These are phyloP conservation scores for Ictalurus punctatus DNA, from an alignment of 2,113 vertebrate genomes.

Conservation along the genomic window DNA sequence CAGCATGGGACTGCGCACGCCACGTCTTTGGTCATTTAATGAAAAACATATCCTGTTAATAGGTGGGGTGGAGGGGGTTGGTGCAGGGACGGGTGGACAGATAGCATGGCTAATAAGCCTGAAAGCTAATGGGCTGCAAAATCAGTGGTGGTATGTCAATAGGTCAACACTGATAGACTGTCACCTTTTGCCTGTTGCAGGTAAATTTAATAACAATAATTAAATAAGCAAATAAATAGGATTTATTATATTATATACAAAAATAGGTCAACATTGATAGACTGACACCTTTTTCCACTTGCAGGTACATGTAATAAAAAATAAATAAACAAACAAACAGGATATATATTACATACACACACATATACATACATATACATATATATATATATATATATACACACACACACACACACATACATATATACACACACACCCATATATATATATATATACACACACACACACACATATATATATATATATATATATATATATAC, in stretches of 20 bases:
- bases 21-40: slow-evolving; percentile 29
- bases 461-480: too few relatives aligned
- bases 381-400: neutral
- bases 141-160: neutral
- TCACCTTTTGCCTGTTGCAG: too few relatives aligned
- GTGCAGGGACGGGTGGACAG: neutral
- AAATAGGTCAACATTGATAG: too few relatives aligned
- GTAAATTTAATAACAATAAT: neutral
- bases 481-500: neutral
- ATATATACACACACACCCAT: neutral
- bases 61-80: neutral
- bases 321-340: too few relatives aligned
- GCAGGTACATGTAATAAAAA: too few relatives aligned
- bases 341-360: too few relatives aligned
- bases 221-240: neutral
- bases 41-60: slow-evolving; percentile 49
- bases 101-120: slow-evolving; percentile 19
- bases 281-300: too few relatives aligned
- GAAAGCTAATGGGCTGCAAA: slow-evolving; percentile 1
- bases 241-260: too few relatives aligned
- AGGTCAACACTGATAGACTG: neutral
- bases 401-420: too few relatives aligned
- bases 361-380: neutral
- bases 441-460: neutral
- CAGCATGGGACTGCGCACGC: slow-evolving; percentile 9